Evolutionary conservation across 2,888 invertebrate genomes (phyloP).

Genomic region (Aelia acuminata): DNA sequence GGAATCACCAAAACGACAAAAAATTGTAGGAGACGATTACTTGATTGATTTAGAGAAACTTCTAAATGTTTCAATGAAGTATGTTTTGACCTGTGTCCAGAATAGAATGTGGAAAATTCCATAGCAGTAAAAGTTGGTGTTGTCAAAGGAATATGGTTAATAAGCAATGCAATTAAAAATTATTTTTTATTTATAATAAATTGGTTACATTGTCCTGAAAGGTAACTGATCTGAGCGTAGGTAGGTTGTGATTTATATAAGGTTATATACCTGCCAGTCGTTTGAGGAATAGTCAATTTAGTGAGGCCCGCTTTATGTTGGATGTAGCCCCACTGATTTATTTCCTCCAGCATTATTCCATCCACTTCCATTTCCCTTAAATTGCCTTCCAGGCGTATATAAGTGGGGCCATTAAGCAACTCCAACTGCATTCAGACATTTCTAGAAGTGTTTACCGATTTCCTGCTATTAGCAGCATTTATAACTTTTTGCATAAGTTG

Average conservation of each 20-base stretch:
- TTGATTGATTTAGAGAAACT: too few species aligned
- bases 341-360: slow-evolving; percentile 29
- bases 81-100: too few species aligned
- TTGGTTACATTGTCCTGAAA: too few species aligned
- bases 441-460: slow-evolving; percentile 25
- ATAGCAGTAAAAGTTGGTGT: too few species aligned
- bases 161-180: too few species aligned
- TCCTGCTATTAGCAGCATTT: background rate
- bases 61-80: too few species aligned
- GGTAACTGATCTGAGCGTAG: background rate
- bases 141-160: too few species aligned
- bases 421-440: background rate
- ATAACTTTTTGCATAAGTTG: background rate
- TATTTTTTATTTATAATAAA: too few species aligned
- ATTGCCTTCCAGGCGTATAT: slow-evolving; percentile 19
- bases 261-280: background rate
- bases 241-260: too few species aligned
- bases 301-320: background rate
- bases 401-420: slow-evolving; percentile 29
- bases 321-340: slow-evolving; percentile 29
- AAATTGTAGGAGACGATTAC: too few species aligned
- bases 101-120: too few species aligned
- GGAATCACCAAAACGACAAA: too few species aligned
- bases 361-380: slow-evolving; percentile 36
- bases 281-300: slow-evolving; percentile 9